Base-by-base conservation (phyloP, 2,888 invertebrate genomes). In the Tetropium fuscum region DNA sequence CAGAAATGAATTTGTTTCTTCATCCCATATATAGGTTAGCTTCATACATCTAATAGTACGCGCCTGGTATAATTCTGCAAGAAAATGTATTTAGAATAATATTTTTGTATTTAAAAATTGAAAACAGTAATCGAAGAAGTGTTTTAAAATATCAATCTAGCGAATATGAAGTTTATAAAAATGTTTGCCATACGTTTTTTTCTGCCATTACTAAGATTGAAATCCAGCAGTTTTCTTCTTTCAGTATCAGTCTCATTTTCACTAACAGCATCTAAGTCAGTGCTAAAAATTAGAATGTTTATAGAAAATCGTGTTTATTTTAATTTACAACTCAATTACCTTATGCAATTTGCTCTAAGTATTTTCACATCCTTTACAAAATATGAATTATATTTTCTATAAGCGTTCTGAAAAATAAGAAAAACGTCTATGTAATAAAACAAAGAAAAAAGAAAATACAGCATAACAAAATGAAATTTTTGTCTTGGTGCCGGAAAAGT, bases 41-140 rank as follows among this genome's bases (percentile, higher is more conserved):
- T 95, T 95, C 78, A 95, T 95, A 75, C 93, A 94, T 1, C 85
- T 86, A 79, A 96, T 93, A 58, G 87, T 85, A 0, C 89, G 85
- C 51, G 78, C 62, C 56, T 69, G 57, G 15, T 56, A 11, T 3
- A 72, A 38, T 63, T 72, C 88, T 90, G 70, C 2, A 77, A 76
- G 34, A 38, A n/a, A n/a, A n/a, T n/a, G n/a, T n/a, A n/a, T n/a
- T n/a, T n/a, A n/a, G n/a, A n/a, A n/a, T n/a, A n/a, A n/a, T n/a
- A n/a, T n/a, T n/a, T n/a, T n/a, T n/a, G n/a, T n/a, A n/a, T n/a
- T n/a, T n/a, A n/a, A n/a, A n/a, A n/a, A n/a, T n/a, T n/a, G n/a
- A n/a, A n/a, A n/a, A n/a, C n/a, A n/a, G n/a, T n/a, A n/a, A n/a
- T n/a, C n/a, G n/a, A n/a, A n/a, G n/a, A n/a, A n/a, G n/a, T n/a